Conservation (phyloP, 2,888 invertebrate genomes). For the Tryphoninae sp. region DNA sequence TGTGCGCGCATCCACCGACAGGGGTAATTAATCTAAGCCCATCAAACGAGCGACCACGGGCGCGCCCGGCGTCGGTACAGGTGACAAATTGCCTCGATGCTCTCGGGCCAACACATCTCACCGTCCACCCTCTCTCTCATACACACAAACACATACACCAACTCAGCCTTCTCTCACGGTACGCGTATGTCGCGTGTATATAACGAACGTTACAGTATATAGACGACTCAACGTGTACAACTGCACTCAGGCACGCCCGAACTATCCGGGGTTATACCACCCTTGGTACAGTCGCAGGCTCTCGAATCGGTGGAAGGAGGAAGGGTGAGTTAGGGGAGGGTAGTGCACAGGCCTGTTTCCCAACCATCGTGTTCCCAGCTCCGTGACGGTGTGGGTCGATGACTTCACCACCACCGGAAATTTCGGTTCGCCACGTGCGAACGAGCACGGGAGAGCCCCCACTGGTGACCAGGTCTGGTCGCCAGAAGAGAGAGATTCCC, state of each 20-base stretch:
- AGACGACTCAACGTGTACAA: constrained; percentile 29
- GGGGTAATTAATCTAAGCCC: constrained; percentile 79
- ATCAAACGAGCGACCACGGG: constrained; percentile 75
- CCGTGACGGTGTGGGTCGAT: constrained; percentile 46
- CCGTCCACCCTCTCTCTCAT: constrained; percentile 21
- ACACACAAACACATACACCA: constrained; percentile 31
- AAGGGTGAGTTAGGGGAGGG: neutral
- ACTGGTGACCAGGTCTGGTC: constrained; percentile 27
- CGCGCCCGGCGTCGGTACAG: constrained; percentile 70
- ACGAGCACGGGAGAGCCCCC: constrained; percentile 53
- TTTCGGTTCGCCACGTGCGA: constrained; percentile 62
- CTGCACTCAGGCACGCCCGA: constrained; percentile 51
- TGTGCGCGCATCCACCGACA: constrained; percentile 67
- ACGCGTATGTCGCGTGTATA: neutral
- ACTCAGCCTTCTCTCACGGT: constrained; percentile 4
- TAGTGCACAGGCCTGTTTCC: constrained; percentile 38
- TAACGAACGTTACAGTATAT: neutral
- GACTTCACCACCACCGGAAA: constrained; percentile 60
- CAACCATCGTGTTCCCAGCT: constrained; percentile 27
- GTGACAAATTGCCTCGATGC: constrained; percentile 79
- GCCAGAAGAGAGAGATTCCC: neutral
- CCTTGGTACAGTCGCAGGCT: constrained; percentile 56
- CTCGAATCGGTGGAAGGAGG: constrained; percentile 11
- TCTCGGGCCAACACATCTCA: constrained; percentile 59
- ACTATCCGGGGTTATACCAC: constrained; percentile 56